Base-by-base conservation (phyloP, 2,888 invertebrate genomes). In the Lithophane leautieri region DNA sequence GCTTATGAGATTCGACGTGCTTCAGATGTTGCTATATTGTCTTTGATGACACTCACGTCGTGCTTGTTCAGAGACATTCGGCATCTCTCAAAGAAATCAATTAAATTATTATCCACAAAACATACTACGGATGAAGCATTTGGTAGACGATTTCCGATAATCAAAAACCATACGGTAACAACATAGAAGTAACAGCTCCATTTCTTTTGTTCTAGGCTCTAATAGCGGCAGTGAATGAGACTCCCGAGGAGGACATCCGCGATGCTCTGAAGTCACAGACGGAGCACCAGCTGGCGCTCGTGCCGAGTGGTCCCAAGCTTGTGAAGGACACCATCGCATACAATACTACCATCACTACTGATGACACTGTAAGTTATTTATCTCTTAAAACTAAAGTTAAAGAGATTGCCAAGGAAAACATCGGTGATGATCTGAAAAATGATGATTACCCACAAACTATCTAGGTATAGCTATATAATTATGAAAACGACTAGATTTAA, bases 271-370 rank as follows among this genome's bases (percentile, higher is more conserved):
- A 97, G 86, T 96, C 97, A 58, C 97, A 97, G 89, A 96, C 97
- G n/a, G 97, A 97, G 84, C 95, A 97, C 82, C 97, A 97, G 90
- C 93, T 97, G 86, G 97, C 97, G 87, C 90, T 98, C 89, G 97
- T 97, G 81, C 97, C 97, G 62, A 96, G 97, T 16, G 98, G 98
- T 58, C 98, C 98, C 0, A 97, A 97, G 81, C 95, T 98, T 80
- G 97, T 98, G 72, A 97, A 98, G 90, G 98, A 98, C 90, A 98
- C 98, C 54, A 97, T 97, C 83, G 98, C 98, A 84, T 98, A 97
- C 87, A 97, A 97, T 88, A 98, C 98, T 93, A 98, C 98, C 70
- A 97, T 98, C 91, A 98, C 99, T 93, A 98, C 98, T 82, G 98
- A 98, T 96, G 98, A 98, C 91, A 98, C 98, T 82, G 97, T 97